These are phyloP conservation scores for Peribatodes rhomboidaria DNA, from an alignment of 2,888 invertebrate species.

Conservation along the genomic window DNA sequence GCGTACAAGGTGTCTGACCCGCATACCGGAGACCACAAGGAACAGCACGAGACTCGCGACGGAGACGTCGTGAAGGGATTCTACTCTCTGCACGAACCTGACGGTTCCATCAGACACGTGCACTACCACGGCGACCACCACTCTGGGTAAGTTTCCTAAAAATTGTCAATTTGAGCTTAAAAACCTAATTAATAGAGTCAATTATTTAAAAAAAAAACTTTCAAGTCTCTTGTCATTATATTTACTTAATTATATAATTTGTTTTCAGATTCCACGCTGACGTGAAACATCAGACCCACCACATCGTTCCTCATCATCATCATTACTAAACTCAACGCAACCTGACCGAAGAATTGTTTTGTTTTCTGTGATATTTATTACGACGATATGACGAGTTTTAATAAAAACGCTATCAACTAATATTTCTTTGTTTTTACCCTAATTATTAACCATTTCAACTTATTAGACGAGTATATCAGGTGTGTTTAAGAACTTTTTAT, in stretches of 20 bases:
- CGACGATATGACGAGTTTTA: background rate
- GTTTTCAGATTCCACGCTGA: conserved; percentile 63
- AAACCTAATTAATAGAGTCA: too few species aligned
- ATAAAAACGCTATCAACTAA: background rate
- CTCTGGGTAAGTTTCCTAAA: conserved; percentile 56
- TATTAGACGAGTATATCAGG: too few species aligned
- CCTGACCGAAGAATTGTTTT: conserved; percentile 9
- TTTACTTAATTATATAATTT: conserved; percentile 2
- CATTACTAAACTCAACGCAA: conserved; percentile 21
- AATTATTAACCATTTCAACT: background rate
- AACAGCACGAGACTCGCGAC: conserved; percentile 66
- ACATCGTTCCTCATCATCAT: conserved; percentile 58
- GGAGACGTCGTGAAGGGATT: conserved; percentile 65
- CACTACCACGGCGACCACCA: conserved; percentile 55
- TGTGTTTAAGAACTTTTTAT: too few species aligned
- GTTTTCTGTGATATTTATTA: conserved; percentile 19
- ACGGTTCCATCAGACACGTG: conserved; percentile 61
- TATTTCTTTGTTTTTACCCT: background rate
- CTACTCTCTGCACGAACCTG: conserved; percentile 65
- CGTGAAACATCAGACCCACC: conserved; percentile 60
- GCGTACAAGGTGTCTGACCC: conserved; percentile 63
- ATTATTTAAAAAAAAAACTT: too few species aligned
- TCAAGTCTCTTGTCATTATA: too few species aligned
- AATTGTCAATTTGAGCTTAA: background rate
- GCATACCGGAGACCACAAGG: conserved; percentile 64